Percentiles rank a stretch among this genome's conserved stretches.
Evolutionary conservation across 1,140 invertebrate genomes (phyloP).

Genomic region (Drosophila funebris): DNA sequence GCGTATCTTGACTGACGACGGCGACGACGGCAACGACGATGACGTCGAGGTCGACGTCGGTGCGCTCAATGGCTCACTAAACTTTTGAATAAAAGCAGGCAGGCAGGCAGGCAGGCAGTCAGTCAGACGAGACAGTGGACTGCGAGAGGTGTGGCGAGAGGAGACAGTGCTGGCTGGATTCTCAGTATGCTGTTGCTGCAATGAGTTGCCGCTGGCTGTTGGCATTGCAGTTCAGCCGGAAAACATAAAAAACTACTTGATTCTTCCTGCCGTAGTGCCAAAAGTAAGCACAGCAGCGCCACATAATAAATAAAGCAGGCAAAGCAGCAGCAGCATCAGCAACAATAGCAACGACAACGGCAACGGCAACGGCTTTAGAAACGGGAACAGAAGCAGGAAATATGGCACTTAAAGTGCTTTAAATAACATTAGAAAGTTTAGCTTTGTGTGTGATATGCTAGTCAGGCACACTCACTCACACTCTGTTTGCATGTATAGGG

Average conservation of each 20-base stretch:
- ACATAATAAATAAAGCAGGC: conserved; percentile 77
- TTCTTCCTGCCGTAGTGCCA: conserved; percentile 78
- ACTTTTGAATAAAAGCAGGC: conserved; percentile 76
- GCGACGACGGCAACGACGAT: conserved; percentile 57
- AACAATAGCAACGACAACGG: not conserved
- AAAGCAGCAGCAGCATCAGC: conserved; percentile 22
- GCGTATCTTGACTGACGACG: conserved; percentile 72
- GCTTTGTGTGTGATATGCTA: conserved; percentile 26
- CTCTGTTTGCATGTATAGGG: not conserved
- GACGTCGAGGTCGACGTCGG: conserved; percentile 55
- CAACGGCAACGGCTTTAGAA: not conserved
- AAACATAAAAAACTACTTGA: conserved; percentile 82
- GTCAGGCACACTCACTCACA: conserved; percentile 11
- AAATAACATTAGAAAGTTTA: conserved; percentile 82
- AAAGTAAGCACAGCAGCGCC: conserved; percentile 76
- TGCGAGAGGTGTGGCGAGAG: not conserved
- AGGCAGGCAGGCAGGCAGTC: conserved; percentile 27
- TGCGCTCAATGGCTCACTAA: conserved; percentile 77
- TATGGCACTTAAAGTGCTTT: conserved; percentile 81
- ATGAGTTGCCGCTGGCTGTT: conserved; percentile 61
- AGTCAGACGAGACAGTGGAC: conserved; percentile 2
- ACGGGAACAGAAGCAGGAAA: conserved; percentile 55
- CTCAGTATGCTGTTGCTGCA: conserved; percentile 32
- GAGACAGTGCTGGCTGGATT: conserved; percentile 9
- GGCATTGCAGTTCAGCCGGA: conserved; percentile 80